Evolutionary conservation across 2,113 vertebrate species (phyloP), one percentile per base, ranked within the genome.

Genomic region (Mugil cephalus): DNA sequence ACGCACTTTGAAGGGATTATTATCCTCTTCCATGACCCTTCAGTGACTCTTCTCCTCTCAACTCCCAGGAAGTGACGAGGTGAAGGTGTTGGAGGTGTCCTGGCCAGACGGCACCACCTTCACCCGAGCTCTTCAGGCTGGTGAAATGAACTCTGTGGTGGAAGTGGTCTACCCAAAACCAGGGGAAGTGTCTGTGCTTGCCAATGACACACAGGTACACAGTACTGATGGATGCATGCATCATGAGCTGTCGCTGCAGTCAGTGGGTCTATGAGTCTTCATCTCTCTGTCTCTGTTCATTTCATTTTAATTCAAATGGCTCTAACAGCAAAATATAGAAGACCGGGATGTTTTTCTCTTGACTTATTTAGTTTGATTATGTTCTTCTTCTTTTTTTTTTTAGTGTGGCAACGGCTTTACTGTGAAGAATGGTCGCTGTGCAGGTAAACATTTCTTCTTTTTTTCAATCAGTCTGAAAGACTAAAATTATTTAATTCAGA

Each of bases 401-500:
- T 88, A 97, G 96, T 98, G 96, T n/a, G 96, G 96, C 72, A 83
- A 94, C 77, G 95, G 95, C 85, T 97, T 98, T 85, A 92, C 92
- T 56, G 92, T 95, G 79, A 93, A 93, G 86, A 94, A 90, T 2
- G 95, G 95, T 68, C 94, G 90, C 72, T 98, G 96, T 56, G 83
- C 86, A 77, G 96, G 96, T 97, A 88, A 94, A 93, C 3, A 15
- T 9, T 19, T 19, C 7, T 45, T 15, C 35, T 9, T 19, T 19
- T 7, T 45, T 15, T 39, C 58, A 17, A 50, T 6, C 5, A 4
- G 5, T 30, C 13, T 30, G 24, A 30, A 30, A 30, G 8, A 48
- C 36, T 3, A 46, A 47, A 56, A 1, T 5, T 50, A 67, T 34
- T 10, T n/a, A 50, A 62, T 45, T 10, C 0, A 15, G 9, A 34